Base-by-base conservation (phyloP, 2,113 vertebrate species). In the Clarias macrocephalus region DNA sequence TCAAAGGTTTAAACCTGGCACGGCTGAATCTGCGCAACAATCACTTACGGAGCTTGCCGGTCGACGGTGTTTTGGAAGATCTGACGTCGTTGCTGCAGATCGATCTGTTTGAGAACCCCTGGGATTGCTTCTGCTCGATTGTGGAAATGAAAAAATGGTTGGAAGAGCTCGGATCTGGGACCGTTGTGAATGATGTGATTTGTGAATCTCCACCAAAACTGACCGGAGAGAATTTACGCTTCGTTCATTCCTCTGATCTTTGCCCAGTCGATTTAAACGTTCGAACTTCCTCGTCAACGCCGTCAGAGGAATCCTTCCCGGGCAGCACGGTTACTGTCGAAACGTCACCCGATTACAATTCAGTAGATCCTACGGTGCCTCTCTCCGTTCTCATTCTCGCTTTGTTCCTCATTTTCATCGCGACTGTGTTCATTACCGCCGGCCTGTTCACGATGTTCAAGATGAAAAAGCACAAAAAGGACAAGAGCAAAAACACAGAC, bases 41-140 rank as follows among this genome's bases (percentile, higher is more conserved):
- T 92, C 97, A 98, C 90, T 96, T 99, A 89, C 94, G 96, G 56
- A 96, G 96, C 88, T 89, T 99, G 90, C 97, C 97, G 0, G 96
- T 97, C 83, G 95, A 94, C 7, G 97, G 97, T 6, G 96, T 99
- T 42, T 91, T 99, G 52, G 96, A 98, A 93, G 97, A 98, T 89
- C 94, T 99, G 6, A 95, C 94, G n/a, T 95, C 96, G 0, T 93
- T 99, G 83, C 96, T 99, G 89, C 98, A 99, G 91, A 98, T 99
- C 12, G 98, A 99, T 92, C 94, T 99, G 88, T 97, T 97, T 2
- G 98, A 99, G 94, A 99, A 99, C 93, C 98, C 98, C 2, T 99
- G 98, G 98, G 97, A 98, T 92, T 99, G 98, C 91, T 97, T 96
- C 3, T 99, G 98, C 72, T 94, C 95, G 62, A 95, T 96, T 85